Conservation (phyloP, 2,888 invertebrate species). For the Noctua fimbriata region DNA sequence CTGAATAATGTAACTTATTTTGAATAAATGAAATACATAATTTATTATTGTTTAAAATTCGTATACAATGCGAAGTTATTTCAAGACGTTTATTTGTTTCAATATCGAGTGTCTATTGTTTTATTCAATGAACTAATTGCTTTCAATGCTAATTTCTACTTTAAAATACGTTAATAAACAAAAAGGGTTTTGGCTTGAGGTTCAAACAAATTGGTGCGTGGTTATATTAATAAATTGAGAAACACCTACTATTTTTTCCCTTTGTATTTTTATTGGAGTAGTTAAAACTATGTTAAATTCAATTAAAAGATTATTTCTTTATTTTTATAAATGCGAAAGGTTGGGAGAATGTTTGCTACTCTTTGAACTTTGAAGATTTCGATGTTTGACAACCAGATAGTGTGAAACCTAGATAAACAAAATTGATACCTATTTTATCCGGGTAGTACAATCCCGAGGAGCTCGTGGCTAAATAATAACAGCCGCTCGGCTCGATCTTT, state of each 20-base stretch:
- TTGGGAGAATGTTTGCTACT: too few relatives aligned
- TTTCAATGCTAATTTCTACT: conserved; percentile 27
- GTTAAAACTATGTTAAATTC: not conserved
- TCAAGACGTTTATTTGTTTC: conserved; percentile 54
- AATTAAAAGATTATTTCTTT: too few relatives aligned
- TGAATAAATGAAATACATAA: conserved; percentile 31
- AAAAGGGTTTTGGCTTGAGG: not conserved
- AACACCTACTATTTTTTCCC: not conserved
- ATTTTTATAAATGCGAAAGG: too few relatives aligned
- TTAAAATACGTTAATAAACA: conserved; percentile 4
- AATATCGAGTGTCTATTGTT: conserved; percentile 40
- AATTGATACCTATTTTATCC: too few relatives aligned
- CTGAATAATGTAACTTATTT: conserved; percentile 28
- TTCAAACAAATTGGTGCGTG: not conserved
- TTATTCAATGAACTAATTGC: conserved; percentile 39
- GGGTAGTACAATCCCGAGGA: too few relatives aligned
- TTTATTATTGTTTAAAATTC: conserved; percentile 17
- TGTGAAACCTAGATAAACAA: too few relatives aligned
- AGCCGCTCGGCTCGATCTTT: too few relatives aligned
- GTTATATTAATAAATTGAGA: conserved; percentile 11
- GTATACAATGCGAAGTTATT: conserved; percentile 46
- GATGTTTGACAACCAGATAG: too few relatives aligned
- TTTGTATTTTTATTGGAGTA: not conserved
- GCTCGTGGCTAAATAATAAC: too few relatives aligned
- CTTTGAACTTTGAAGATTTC: too few relatives aligned